phyloP scores from a whole-genome alignment of 2,888 invertebrate species.

The Ectemnius continuus region DNA sequence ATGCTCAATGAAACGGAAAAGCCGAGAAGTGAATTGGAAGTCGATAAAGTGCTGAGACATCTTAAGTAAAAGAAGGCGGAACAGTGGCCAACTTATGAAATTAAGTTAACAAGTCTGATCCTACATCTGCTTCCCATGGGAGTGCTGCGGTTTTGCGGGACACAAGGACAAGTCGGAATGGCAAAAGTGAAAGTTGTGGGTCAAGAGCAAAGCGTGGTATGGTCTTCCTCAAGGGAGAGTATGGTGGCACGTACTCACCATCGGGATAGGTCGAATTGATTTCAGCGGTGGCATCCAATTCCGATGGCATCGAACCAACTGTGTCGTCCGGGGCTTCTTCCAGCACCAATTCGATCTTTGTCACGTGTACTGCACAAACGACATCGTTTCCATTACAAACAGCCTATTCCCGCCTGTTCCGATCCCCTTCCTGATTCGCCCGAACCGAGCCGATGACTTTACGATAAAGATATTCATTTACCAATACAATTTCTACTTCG shows the following conservation, averaged over 20 bases:
- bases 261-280: conserved; percentile 71
- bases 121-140: not conserved
- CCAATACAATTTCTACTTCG: too few species aligned
- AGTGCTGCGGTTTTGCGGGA: not conserved
- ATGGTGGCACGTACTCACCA: conserved; percentile 60
- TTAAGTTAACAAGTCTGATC: too few species aligned
- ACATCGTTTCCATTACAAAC: not conserved
- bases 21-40: too few species aligned
- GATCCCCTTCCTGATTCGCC: too few species aligned
- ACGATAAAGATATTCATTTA: too few species aligned
- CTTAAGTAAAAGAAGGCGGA: too few species aligned
- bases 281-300: conserved; percentile 65
- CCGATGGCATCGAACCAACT: conserved; percentile 67
- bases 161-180: not conserved
- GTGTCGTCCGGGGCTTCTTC: conserved; percentile 70
- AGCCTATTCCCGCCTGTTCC: too few species aligned
- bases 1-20: too few species aligned
- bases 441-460: too few species aligned
- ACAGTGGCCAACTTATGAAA: too few species aligned
- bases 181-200: conserved; percentile 10
- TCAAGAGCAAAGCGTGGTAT: not conserved
- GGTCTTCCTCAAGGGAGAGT: not conserved
- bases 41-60: too few species aligned
- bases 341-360: conserved; percentile 72
- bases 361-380: conserved; percentile 67